phyloP scores from a whole-genome alignment of 2,888 invertebrate species.

The Ligdia adustata region DNA sequence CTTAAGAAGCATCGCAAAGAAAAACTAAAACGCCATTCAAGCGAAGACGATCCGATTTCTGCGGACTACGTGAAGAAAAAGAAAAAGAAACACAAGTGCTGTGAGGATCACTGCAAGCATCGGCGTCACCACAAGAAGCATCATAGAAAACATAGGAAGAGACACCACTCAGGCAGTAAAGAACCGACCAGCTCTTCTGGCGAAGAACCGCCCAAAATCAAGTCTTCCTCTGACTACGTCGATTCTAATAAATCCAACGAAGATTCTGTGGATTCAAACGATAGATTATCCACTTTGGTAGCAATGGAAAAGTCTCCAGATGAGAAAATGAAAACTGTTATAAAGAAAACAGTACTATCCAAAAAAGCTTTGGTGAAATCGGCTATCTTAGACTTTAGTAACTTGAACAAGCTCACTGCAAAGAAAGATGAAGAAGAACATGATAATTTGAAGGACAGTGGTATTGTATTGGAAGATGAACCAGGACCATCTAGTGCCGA shows the following conservation, averaged over 20 bases:
- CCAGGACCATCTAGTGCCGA: conserved; percentile 57
- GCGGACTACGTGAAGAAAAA: conserved; percentile 85
- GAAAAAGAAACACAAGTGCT: conserved; percentile 88
- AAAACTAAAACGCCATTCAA: conserved; percentile 79
- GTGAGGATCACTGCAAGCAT: conserved; percentile 88
- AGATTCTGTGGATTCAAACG: conserved; percentile 71
- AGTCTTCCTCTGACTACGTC: conserved; percentile 68
- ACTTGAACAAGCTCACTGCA: conserved; percentile 56
- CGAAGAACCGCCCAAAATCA: conserved; percentile 74
- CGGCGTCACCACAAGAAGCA: conserved; percentile 90
- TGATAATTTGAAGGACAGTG: conserved; percentile 75
- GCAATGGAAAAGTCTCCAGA: conserved; percentile 71
- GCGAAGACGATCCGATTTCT: conserved; percentile 68
- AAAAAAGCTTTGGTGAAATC: conserved; percentile 71
- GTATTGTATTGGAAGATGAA: conserved; percentile 68
- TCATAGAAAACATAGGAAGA: conserved; percentile 91
- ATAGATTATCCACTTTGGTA: conserved; percentile 63
- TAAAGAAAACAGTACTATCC: conserved; percentile 68
- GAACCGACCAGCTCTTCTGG: conserved; percentile 79
- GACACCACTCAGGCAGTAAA: conserved; percentile 84
- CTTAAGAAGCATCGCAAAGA: conserved; percentile 88
- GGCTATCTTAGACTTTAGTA: conserved; percentile 70
- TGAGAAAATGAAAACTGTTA: conserved; percentile 73
- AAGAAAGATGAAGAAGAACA: conserved; percentile 60
- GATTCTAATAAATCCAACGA: conserved; percentile 77